Evolutionary conservation across 2,888 invertebrate species (phyloP).

Genomic region (Melanotus villosus): DNA sequence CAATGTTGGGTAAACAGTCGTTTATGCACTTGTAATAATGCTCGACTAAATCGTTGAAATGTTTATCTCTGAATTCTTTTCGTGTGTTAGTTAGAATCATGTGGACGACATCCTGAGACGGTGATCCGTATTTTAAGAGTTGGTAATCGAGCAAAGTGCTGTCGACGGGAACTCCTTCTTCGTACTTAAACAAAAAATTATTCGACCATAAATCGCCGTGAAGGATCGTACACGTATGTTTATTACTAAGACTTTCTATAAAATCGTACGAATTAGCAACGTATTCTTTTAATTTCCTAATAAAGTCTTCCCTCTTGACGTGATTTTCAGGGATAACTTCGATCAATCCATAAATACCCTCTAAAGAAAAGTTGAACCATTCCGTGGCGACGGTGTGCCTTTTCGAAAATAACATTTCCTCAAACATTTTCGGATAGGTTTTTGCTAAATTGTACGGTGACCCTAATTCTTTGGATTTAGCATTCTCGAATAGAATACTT

Average conservation of each 20-base stretch:
- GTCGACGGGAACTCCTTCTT: slow-evolving; percentile 47
- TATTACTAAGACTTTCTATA: slow-evolving; percentile 6
- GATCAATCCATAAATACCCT: slow-evolving; percentile 54
- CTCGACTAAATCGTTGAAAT: slow-evolving; percentile 54
- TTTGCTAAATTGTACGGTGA: slow-evolving; percentile 50
- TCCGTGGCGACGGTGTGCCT: slow-evolving; percentile 47
- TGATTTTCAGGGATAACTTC: slow-evolving; percentile 52
- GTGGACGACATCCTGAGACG: slow-evolving; percentile 58
- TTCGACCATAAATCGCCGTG: slow-evolving; percentile 63
- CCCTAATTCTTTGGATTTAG: slow-evolving; percentile 51
- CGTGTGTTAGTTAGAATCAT: slow-evolving; percentile 58
- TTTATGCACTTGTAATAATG: slow-evolving; percentile 57
- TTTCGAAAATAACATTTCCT: slow-evolving; percentile 51
- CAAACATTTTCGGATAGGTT: slow-evolving; percentile 52
- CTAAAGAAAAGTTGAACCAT: slow-evolving; percentile 52
- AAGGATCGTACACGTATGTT: slow-evolving; percentile 52
- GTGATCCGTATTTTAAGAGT: slow-evolving; percentile 57
- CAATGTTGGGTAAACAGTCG: slow-evolving; percentile 42
- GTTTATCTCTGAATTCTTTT: slow-evolving; percentile 52
- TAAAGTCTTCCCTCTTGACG: slow-evolving; percentile 49
- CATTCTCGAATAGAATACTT: slow-evolving; percentile 70
- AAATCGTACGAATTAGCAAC: slow-evolving; percentile 5
- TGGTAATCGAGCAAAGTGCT: slow-evolving; percentile 61
- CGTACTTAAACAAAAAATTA: slow-evolving; percentile 59
- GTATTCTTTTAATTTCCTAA: slow-evolving; percentile 43